Percentiles rank a stretch among this genome's conserved stretches.
These are phyloP conservation scores for Orgyia antiqua DNA, from an alignment of 2,888 invertebrate species.

Conservation along the genomic window DNA sequence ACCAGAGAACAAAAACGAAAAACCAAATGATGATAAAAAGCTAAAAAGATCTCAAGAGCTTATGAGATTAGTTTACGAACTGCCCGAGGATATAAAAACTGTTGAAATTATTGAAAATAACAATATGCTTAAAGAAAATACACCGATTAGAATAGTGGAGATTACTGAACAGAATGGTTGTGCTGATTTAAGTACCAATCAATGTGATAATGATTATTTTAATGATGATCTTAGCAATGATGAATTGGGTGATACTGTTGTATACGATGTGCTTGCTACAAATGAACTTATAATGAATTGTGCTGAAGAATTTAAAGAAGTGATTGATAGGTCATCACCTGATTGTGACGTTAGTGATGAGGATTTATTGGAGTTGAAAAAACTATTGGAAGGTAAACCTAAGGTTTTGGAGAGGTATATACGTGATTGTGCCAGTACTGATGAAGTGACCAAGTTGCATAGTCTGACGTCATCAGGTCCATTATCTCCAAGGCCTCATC, in stretches of 20 bases:
- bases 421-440: conserved; percentile 84
- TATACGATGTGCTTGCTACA: conserved; percentile 53
- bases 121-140: conserved; percentile 69
- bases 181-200: conserved; percentile 49
- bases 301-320: conserved; percentile 56
- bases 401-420: conserved; percentile 86
- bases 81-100: conserved; percentile 58
- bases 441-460: conserved; percentile 80
- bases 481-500: conserved; percentile 62
- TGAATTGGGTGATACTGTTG: conserved; percentile 61
- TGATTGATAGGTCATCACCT: conserved; percentile 59
- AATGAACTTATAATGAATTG: conserved; percentile 56
- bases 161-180: conserved; percentile 72
- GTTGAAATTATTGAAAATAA: conserved; percentile 51
- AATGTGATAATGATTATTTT: conserved; percentile 54
- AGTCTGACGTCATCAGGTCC: conserved; percentile 75
- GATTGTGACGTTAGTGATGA: conserved; percentile 55
- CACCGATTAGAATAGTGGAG: conserved; percentile 67
- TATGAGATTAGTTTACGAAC: conserved; percentile 69
- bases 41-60: conserved; percentile 52
- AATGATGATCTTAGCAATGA: conserved; percentile 51
- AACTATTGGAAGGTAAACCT: conserved; percentile 75
- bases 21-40: conserved; percentile 42
- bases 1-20: conserved; percentile 45
- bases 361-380: conserved; percentile 58